Conservation (phyloP, 1,140 invertebrate species). For the Akabosia matsudoensis region DNA sequence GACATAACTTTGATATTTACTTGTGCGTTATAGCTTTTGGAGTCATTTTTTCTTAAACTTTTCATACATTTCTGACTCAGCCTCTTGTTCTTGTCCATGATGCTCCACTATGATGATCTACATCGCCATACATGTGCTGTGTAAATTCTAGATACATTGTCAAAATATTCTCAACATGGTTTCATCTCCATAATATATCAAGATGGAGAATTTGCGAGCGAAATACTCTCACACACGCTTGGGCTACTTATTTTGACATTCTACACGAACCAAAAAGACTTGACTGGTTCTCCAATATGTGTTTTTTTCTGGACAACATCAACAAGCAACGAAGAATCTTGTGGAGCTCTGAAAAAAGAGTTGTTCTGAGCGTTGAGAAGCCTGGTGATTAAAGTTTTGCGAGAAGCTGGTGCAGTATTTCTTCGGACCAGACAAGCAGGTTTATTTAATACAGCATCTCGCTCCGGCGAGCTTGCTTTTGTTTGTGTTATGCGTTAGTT, state of each 20-base stretch:
- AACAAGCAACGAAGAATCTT: background rate
- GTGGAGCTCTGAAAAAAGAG: background rate
- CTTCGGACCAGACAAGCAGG: background rate
- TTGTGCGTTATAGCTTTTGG: too few relatives aligned
- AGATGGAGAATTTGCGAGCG: background rate
- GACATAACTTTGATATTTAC: too few relatives aligned
- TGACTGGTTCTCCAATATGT: background rate
- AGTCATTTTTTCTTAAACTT: too few relatives aligned
- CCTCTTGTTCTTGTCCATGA: background rate
- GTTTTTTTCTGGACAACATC: slow-evolving; percentile 10
- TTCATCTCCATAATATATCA: background rate
- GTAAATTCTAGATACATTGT: background rate
- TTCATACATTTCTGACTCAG: too few relatives aligned
- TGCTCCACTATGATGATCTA: background rate
- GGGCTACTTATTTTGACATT: background rate
- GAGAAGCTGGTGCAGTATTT: background rate
- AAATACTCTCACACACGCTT: background rate
- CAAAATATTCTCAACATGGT: background rate
- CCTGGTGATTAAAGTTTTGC: background rate
- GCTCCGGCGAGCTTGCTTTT: background rate
- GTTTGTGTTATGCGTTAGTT: background rate
- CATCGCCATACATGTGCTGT: background rate
- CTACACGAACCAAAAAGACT: background rate
- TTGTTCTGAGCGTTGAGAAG: too few relatives aligned
- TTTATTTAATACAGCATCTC: background rate